These are phyloP conservation scores for Gortyna flavago DNA, from an alignment of 2,888 invertebrate species.

Conservation along the genomic window DNA sequence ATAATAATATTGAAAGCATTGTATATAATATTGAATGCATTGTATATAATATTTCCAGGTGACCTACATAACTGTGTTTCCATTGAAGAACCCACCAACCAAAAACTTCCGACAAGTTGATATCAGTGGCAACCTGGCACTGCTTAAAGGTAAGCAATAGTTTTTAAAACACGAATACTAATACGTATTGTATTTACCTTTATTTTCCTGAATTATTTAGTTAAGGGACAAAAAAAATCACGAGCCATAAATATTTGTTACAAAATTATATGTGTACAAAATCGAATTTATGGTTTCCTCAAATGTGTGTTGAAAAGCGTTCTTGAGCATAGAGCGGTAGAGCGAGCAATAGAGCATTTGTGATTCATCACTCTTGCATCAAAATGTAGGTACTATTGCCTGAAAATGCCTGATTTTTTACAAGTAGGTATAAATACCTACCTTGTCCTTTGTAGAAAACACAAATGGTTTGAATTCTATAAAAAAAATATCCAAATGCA, in stretches of 20 bases:
- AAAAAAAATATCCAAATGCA: neutral
- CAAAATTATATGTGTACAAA: neutral
- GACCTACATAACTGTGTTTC: slow-evolving; percentile 64
- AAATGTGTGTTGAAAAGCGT: neutral
- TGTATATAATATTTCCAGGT: slow-evolving; percentile 48
- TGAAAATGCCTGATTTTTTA: neutral
- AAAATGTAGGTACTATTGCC: neutral
- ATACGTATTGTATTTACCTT: no score
- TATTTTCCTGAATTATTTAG: neutral
- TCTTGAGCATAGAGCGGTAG: neutral
- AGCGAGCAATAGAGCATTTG: neutral
- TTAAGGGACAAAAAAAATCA: neutral
- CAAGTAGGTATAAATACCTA: no score
- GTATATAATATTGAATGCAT: neutral
- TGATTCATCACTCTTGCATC: no score
- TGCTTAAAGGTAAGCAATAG: slow-evolving; percentile 25
- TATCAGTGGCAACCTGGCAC: slow-evolving; percentile 53
- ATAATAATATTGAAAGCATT: neutral
- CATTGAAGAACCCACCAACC: slow-evolving; percentile 57
- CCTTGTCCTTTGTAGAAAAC: neutral
- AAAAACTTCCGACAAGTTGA: slow-evolving; percentile 69
- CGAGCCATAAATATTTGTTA: neutral
- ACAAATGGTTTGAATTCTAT: neutral
- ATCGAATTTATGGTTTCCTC: neutral
- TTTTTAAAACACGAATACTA: neutral